Percentiles rank a stretch among this genome's conserved stretches.
These are phyloP conservation scores for Bradypus variegatus DNA, from an alignment of 2,797 vertebrate species.

Conservation along the genomic window DNA sequence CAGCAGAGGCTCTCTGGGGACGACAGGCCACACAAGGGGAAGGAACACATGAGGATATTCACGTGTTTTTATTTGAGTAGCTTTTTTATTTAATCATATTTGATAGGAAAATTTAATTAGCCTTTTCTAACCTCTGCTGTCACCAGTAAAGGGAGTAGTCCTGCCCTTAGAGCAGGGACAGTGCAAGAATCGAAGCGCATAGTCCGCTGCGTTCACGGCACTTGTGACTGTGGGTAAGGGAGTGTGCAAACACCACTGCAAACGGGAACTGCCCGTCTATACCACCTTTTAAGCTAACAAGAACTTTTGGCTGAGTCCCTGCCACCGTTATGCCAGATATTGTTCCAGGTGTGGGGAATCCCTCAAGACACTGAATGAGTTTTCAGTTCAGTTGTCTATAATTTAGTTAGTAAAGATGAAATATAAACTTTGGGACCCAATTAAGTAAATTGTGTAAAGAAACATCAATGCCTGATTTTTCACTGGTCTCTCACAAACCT, in stretches of 20 bases:
- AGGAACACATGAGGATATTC: not conserved
- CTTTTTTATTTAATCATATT: not conserved
- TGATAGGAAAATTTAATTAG: conserved; percentile 40
- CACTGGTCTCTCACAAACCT: not conserved
- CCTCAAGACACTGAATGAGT: not conserved
- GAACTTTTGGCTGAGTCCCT: not conserved
- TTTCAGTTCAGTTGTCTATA: not conserved
- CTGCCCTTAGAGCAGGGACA: not conserved
- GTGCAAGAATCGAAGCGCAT: not conserved
- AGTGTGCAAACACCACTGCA: not conserved
- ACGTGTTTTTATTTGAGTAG: not conserved
- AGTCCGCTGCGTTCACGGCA: not conserved
- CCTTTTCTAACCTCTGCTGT: conserved; percentile 26
- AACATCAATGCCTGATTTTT: not conserved
- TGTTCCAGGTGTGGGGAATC: not conserved
- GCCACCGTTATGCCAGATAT: not conserved
- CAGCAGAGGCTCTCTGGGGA: not conserved
- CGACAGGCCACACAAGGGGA: not conserved
- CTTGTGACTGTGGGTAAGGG: not conserved
- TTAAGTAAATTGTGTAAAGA: not conserved
- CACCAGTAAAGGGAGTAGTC: not conserved
- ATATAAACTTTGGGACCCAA: not conserved
- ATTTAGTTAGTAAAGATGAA: not conserved
- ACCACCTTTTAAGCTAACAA: not conserved
- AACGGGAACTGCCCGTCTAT: not conserved